phyloP scores from a whole-genome alignment of 2,113 vertebrate species.

The Semnornis frantzii region DNA sequence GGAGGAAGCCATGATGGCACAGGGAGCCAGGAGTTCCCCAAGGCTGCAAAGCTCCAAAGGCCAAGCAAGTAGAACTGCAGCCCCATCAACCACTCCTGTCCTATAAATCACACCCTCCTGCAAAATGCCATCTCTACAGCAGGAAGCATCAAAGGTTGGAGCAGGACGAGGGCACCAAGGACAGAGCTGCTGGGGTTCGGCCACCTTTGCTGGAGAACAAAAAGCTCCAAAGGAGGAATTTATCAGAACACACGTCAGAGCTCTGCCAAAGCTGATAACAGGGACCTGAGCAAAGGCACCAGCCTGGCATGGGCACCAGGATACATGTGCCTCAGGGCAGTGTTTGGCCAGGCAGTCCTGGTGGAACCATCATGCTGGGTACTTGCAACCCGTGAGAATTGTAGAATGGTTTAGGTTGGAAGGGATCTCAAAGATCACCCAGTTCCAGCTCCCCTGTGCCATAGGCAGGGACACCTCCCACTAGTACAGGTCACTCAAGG shows the following conservation, averaged over 20 bases:
- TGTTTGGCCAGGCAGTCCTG: not conserved
- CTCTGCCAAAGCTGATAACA: not conserved
- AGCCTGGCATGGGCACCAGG: rapidly evolving
- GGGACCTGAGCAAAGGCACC: not conserved
- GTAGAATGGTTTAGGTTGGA: no score
- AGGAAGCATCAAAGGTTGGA: not conserved
- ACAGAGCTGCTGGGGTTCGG: rapidly evolving
- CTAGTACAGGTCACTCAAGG: no score
- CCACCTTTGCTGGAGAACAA: not conserved
- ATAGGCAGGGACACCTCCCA: no score
- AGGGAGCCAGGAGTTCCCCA: not conserved
- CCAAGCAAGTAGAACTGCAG: not conserved
- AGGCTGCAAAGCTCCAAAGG: not conserved
- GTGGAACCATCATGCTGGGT: not conserved
- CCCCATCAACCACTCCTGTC: not conserved
- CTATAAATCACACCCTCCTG: not conserved
- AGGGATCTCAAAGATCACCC: no score
- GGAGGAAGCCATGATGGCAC: rapidly evolving
- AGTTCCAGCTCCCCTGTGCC: no score
- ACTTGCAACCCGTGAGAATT: rapidly evolving
- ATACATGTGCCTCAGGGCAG: rapidly evolving
- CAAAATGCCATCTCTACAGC: not conserved
- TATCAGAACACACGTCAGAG: not conserved
- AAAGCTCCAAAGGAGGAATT: not conserved
- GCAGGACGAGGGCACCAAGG: not conserved